Evolutionary conservation across 2,888 invertebrate species (phyloP), one percentile per base, ranked within the genome.

Genomic region (Xestia ashworthii): DNA sequence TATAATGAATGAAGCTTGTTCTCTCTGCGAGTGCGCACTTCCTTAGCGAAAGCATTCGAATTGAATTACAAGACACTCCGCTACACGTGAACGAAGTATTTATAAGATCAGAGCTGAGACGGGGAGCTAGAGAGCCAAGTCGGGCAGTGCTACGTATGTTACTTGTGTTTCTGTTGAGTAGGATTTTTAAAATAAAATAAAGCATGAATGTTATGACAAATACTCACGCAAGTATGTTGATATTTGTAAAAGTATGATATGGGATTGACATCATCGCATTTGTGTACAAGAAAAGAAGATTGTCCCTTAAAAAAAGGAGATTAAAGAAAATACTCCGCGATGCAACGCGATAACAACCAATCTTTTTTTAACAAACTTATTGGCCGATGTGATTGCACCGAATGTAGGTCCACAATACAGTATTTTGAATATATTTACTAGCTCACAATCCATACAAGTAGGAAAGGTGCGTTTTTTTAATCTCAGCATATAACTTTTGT

Each of bases 31-130:
- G 65, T 65, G 80, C n/a, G 84, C 87, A 80, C 76, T 88, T 87
- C 79, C 80, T 70, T 78, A 81, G 85, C 74, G 83, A 82, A 81
- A 83, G 86, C 88, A 88, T 90, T 90, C 84, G 87, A 90, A 92
- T 92, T 91, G 89, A 91, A 92, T 92, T 91, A 91, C 88, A 87
- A 81, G 75, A 88, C 85, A 87, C 86, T 74, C 82, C 78, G 84
- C 83, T 87, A 87, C 87, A 88, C 83, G 83, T 84, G 82, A 81
- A 86, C 82, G 83, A 85, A 89, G 87, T 85, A 87, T 87, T 90
- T 88, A 89, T 87, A 87, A 86, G 88, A 90, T 91, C 87, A 84
- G 85, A 78, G 83, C 79, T 71, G 80, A 82, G 78, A 82, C 75
- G 76, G 44, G 53, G 67, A 78, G 53, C 71, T 67, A 64, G 68